Evolutionary conservation across 2,797 vertebrate species (phyloP).

Genomic region (Cheirogaleus major): DNA sequence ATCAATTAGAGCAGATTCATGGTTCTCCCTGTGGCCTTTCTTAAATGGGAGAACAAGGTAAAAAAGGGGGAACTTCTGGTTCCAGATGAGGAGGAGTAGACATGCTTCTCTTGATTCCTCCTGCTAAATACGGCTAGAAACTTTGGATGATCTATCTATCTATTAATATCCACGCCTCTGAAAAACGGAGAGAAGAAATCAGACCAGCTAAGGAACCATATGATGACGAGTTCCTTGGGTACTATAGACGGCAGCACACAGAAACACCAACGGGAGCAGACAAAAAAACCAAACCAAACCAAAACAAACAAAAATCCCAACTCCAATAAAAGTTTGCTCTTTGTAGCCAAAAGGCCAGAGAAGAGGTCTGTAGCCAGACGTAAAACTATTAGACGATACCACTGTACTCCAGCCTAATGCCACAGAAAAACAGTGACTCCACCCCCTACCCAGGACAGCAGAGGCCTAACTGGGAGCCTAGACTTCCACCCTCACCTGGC

Average conservation of each 20-base stretch:
- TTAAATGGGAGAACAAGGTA: neutral
- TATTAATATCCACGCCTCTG: neutral
- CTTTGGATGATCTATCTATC: neutral
- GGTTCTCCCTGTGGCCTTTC: neutral
- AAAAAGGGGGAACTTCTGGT: neutral
- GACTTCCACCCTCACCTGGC: neutral
- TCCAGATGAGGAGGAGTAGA: neutral
- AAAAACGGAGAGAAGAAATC: neutral
- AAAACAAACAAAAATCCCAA: neutral
- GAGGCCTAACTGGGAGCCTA: neutral
- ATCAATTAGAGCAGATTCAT: slow-evolving; percentile 1
- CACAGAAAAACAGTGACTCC: neutral
- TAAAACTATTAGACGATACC: neutral
- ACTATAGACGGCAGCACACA: neutral
- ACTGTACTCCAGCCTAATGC: neutral
- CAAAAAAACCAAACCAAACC: neutral
- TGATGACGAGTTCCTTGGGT: neutral
- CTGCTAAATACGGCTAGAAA: neutral
- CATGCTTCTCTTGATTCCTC: neutral
- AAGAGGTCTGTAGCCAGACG: neutral
- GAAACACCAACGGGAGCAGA: neutral
- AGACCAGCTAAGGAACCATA: neutral
- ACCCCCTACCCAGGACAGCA: neutral
- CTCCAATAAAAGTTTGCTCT: neutral
- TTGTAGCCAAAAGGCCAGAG: slow-evolving; percentile 23